Evolutionary conservation across 2,888 invertebrate species (phyloP).

Genomic region (Hydrotaea cyrtoneurina): DNA sequence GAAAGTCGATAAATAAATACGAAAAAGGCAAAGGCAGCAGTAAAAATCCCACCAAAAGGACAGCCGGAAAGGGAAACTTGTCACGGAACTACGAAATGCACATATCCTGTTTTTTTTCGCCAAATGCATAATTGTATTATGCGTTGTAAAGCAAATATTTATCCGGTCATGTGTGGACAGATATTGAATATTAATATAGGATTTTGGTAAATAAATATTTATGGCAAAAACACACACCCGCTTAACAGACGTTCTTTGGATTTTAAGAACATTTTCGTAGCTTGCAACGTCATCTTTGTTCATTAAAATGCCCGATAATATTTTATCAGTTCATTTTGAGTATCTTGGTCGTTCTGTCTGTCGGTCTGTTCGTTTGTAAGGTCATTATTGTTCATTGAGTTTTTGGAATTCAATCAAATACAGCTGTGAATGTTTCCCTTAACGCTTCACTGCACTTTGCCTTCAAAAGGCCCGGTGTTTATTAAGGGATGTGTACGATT

Average conservation of each 20-base stretch:
- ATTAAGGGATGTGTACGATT: neutral
- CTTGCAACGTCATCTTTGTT: neutral
- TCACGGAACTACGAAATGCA: conserved; percentile 10
- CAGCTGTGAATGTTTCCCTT: conserved; percentile 41
- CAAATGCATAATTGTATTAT: neutral
- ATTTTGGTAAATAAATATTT: conserved; percentile 21
- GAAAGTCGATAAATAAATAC: conserved; percentile 47
- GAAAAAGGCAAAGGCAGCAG: conserved; percentile 18
- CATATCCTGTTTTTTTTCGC: neutral
- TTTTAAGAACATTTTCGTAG: neutral
- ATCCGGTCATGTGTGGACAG: neutral
- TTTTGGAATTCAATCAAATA: neutral
- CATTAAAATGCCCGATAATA: neutral
- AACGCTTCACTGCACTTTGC: conserved; percentile 54
- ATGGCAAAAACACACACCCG: neutral
- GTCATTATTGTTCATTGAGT: neutral
- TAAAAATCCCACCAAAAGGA: neutral
- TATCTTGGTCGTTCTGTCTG: neutral
- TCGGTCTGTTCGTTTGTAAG: neutral
- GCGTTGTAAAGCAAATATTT: neutral
- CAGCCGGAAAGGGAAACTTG: conserved; percentile 16
- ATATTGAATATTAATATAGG: conserved; percentile 5
- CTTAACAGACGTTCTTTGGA: neutral
- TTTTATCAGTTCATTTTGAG: neutral
- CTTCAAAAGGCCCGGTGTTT: conserved; percentile 30